phyloP scores from a whole-genome alignment of 2,888 invertebrate species.

The Hoplodrina ambigua region DNA sequence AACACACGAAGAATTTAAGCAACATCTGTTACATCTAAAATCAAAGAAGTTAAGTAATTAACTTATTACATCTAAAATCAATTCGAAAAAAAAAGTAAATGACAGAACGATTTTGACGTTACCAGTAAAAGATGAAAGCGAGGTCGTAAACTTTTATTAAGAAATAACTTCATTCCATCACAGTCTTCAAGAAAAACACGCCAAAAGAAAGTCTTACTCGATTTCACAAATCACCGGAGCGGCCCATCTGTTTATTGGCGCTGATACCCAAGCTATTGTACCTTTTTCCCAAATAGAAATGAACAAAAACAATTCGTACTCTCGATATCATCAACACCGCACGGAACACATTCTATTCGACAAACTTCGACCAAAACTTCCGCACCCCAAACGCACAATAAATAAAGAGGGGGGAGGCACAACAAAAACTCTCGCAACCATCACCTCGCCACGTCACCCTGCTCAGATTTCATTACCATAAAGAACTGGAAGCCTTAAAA shows the following conservation, averaged over 20 bases:
- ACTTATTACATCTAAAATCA: not conserved
- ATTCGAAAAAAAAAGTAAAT: not conserved
- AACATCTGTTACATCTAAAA: too few species aligned
- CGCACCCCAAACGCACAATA: conserved; percentile 88
- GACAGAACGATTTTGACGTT: not conserved
- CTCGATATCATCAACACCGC: conserved; percentile 81
- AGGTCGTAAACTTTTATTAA: conserved; percentile 14
- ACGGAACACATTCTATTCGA: conserved; percentile 85
- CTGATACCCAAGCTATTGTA: conserved; percentile 63
- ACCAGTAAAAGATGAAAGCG: conserved; percentile 2
- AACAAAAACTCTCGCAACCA: conserved; percentile 89
- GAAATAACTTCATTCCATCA: conserved; percentile 44
- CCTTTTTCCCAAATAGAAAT: conserved; percentile 74
- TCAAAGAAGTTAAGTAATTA: too few species aligned
- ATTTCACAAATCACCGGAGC: conserved; percentile 66
- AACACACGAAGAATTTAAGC: too few species aligned
- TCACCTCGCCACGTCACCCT: conserved; percentile 90
- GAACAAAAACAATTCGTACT: conserved; percentile 75
- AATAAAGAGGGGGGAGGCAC: conserved; percentile 87
- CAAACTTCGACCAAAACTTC: conserved; percentile 80
- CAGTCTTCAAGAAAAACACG: conserved; percentile 56
- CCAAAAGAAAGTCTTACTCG: conserved; percentile 52
- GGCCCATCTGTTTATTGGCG: conserved; percentile 65
- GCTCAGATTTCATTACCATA: conserved; percentile 91
- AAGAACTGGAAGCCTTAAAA: conserved; percentile 90